Evolutionary conservation across 2,113 vertebrate genomes (phyloP).

Genomic region (Corythaeola cristata): DNA sequence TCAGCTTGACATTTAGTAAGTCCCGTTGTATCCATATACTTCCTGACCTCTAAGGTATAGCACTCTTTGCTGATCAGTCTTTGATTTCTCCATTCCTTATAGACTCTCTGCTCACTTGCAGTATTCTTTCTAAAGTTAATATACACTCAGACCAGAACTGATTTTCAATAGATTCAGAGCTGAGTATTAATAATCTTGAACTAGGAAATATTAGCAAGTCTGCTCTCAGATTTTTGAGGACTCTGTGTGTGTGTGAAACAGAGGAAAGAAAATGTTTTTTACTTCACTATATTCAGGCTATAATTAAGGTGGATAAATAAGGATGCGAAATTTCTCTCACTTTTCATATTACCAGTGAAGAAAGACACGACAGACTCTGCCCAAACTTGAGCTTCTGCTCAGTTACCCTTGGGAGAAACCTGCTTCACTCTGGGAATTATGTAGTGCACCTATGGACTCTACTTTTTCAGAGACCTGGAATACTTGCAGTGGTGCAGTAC

Average conservation of each 20-base stretch:
- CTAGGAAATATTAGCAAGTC: background rate
- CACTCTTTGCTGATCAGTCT: background rate
- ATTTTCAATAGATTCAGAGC: background rate
- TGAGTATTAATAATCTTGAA: background rate
- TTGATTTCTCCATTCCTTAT: background rate
- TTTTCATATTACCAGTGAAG: background rate
- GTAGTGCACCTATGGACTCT: background rate
- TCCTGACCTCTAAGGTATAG: background rate
- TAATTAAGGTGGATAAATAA: background rate
- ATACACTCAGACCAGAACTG: background rate
- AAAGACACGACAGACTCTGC: background rate
- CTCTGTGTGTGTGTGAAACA: background rate
- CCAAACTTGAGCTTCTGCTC: background rate
- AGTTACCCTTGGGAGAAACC: background rate
- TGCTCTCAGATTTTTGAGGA: background rate
- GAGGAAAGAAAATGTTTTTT: background rate
- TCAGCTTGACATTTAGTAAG: background rate
- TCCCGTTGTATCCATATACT: background rate
- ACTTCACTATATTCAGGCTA: background rate
- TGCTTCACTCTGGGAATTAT: background rate
- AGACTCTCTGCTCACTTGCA: background rate
- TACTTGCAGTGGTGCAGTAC: background rate
- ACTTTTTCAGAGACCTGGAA: background rate
- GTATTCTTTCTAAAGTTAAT: background rate
- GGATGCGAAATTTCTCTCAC: background rate